Conservation (phyloP, 2,888 invertebrate species). For the Tinea semifulvella region DNA sequence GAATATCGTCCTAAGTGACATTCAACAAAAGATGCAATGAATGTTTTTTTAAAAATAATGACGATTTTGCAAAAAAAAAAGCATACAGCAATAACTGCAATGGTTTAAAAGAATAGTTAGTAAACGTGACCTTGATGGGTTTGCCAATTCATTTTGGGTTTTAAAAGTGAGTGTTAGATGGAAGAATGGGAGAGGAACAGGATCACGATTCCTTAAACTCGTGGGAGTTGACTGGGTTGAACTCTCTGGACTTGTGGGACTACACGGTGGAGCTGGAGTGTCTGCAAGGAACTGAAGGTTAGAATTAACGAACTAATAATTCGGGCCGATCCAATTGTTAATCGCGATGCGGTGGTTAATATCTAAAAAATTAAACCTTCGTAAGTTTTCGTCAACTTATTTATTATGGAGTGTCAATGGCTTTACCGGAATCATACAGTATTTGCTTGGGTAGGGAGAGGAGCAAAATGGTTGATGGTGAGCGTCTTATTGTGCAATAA, state of each 20-base stretch:
- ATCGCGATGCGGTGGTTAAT: too few relatives aligned
- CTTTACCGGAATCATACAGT: too few relatives aligned
- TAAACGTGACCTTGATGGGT: conserved; percentile 34
- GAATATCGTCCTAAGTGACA: conserved; percentile 20
- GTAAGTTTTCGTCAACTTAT: too few relatives aligned
- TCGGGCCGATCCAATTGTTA: too few relatives aligned
- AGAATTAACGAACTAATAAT: too few relatives aligned
- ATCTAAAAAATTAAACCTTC: too few relatives aligned
- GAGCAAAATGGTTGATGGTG: too few relatives aligned
- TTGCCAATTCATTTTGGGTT: conserved; percentile 20
- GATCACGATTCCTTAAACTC: conserved; percentile 58
- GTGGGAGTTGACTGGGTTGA: conserved; percentile 67
- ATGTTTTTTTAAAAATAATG: too few relatives aligned
- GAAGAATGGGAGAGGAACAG: conserved; percentile 55
- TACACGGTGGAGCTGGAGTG: conserved; percentile 86
- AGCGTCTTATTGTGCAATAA: too few relatives aligned
- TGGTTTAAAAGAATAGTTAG: conserved; percentile 15
- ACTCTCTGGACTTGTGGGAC: conserved; percentile 85
- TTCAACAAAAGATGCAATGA: conserved; percentile 32
- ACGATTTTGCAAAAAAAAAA: conserved; percentile 11
- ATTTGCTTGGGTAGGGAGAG: too few relatives aligned
- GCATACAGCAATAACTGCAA: conserved; percentile 21
- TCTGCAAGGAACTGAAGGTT: conserved; percentile 80
- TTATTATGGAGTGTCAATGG: too few relatives aligned
- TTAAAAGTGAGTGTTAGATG: conserved; percentile 18